Evolutionary conservation across 2,888 invertebrate species (phyloP).

Genomic region (Choreutis nemorana): DNA sequence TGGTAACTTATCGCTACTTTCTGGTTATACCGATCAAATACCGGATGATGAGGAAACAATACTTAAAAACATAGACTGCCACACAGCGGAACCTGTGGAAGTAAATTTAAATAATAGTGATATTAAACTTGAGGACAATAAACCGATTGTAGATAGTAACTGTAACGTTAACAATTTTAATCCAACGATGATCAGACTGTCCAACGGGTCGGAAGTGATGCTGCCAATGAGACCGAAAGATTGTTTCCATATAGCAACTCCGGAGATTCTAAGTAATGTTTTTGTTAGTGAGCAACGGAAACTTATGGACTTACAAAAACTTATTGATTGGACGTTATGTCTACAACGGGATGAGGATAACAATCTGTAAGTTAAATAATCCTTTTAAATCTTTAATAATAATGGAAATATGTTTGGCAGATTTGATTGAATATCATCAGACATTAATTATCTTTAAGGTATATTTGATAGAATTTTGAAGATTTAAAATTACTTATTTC

Average conservation of each 20-base stretch:
- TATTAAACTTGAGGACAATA: constrained; percentile 10
- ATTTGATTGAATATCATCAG: no score
- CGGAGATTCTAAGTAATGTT: constrained; percentile 19
- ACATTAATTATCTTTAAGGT: no score
- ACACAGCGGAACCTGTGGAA: no score
- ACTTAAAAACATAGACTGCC: no score
- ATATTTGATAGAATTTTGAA: no score
- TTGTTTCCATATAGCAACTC: constrained; percentile 26
- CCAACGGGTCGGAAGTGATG: constrained; percentile 16
- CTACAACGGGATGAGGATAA: constrained; percentile 27
- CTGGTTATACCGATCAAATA: constrained; percentile 15
- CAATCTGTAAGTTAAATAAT: constrained; percentile 41
- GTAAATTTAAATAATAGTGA: constrained; percentile 16
- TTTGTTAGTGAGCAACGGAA: constrained; percentile 15
- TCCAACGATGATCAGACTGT: constrained; percentile 12
- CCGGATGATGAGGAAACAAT: constrained; percentile 13
- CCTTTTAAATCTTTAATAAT: neutral
- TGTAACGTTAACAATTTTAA: constrained; percentile 12
- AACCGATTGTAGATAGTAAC: neutral
- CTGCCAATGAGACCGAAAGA: constrained; percentile 24
- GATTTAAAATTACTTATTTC: no score
- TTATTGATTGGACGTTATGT: constrained; percentile 32
- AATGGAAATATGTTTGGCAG: neutral
- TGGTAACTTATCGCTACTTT: constrained; percentile 19
- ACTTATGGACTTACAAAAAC: constrained; percentile 28